Base-by-base conservation (phyloP, 2,797 vertebrate genomes). In the Lutjanus argentimaculatus region DNA sequence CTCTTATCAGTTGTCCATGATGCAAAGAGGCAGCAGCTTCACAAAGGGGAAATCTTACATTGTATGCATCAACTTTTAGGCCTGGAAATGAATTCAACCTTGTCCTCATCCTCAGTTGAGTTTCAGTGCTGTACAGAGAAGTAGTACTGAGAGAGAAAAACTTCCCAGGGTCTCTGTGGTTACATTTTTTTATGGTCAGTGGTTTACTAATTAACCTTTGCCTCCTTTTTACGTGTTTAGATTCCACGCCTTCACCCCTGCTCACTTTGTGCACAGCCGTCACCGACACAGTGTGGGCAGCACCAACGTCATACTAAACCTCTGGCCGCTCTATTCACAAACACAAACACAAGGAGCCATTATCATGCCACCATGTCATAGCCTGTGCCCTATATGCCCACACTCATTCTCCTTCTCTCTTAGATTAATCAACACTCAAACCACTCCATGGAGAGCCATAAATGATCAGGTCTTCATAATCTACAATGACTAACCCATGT, bases 241-340 rank as follows among this genome's bases (percentile, higher is more conserved):
- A 67, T 71, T 72, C 42, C 62, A 79, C 51, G 25, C 40, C 61
- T 67, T 72, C 58, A n/a, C 63, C 46, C 65, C 43, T 68, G 62
- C 68, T 70, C 67, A 61, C 43, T 58, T 57, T 82, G 63, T 67
- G 72, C 46, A 53, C 84, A 73, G 79, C 69, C 73, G 19, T 91
- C 84, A 71, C 86, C 56, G 63, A 83, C 82, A 89, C 58, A 70
- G 65, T 65, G 92, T 94, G 92, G 93, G 93, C 42, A 82, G 91
- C 71, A 86, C 85, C 80, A 91, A 85, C 91, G 89, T 94, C 92
- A 93, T 84, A 90, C 86, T 82, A 66, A 91, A 85, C 86, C 86
- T 91, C 76, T 49, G 19, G 77, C 67, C 43, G 4, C 84, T 92
- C 89, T 92, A 82, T 93, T 89, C 86, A 90, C 88, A 87, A 89